Base-by-base conservation (phyloP, 2,113 vertebrate genomes). In the Genyomyrus donnyi region DNA sequence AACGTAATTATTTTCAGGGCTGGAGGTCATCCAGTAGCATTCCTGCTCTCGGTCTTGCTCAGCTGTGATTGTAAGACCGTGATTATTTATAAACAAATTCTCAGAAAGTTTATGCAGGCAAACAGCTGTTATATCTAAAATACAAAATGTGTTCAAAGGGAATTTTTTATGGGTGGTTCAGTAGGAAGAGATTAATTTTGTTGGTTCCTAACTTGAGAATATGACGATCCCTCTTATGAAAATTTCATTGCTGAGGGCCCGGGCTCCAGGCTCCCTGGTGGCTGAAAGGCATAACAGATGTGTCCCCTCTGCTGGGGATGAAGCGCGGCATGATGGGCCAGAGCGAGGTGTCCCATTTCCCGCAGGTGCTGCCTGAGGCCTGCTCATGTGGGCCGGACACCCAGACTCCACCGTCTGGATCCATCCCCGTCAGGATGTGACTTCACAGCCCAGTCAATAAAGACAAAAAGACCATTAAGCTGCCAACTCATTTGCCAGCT, bases 401-500 rank as follows among this genome's bases (percentile, higher is more conserved):
- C 91, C 56, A 52, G 21, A 58, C 42, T 88, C 89, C 88, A 66
- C 89, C 91, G 91, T 87, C 50, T 89, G 88, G 85, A 92, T 89
- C 27, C 8, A 24, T 84, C 87, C 86, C 48, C 50, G 45, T 45
- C 85, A 77, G 24, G n/a, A n/a, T 48, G 88, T 70, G 58, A 15
- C 48, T 39, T 39, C 50, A 87, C 86, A 42, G 17, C 50, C 31
- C 86, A 58, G 46, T 80, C 74, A 39, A 3, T 42, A 19, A 80
- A 15, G 74, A 80, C 17, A 42, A 19, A 39, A 42, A 80, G 15
- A 42, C 9, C 74, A 42, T 80, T 80, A 42, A 80, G 13, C 74
- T 42, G 13, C 74, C 11, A 42, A 8, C 15, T 80, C 13, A 2
- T 80, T 80, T 19, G 35, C 74, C 35, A 42, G 74, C 17, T 80